A percentile compares a stretch with the other conserved stretches of the same genome.
Evolutionary conservation across 2,797 vertebrate genomes (phyloP).

Genomic region (Pterois miles): DNA sequence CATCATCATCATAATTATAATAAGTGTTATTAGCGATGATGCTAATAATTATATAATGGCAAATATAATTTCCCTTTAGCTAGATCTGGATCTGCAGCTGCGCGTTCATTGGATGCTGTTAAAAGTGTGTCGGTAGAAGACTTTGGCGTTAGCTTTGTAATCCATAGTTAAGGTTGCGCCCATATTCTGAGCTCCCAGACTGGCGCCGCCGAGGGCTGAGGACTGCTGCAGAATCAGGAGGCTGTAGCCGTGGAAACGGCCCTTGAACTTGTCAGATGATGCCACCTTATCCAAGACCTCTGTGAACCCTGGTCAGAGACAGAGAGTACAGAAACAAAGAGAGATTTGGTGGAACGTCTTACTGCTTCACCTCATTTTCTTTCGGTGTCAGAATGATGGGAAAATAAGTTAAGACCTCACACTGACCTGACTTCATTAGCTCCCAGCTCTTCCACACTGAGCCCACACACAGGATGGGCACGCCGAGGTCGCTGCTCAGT

Average conservation of each 20-base stretch:
- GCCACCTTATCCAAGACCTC: constrained; percentile 75
- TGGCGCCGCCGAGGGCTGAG: constrained; percentile 89
- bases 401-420: rapidly evolving
- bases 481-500: constrained; percentile 81
- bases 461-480: constrained; percentile 92
- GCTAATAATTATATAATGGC: neutral
- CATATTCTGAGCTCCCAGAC: constrained; percentile 82
- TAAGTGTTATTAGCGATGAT: neutral
- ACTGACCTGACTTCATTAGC: constrained; percentile 85
- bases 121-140: constrained; percentile 89
- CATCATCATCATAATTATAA: neutral
- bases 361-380: neutral
- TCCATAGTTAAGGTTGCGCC: constrained; percentile 82
- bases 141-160: constrained; percentile 76
- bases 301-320: constrained; percentile 83
- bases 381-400: neutral
- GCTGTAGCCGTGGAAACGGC: constrained; percentile 85
- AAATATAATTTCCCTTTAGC: neutral
- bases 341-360: neutral
- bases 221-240: constrained; percentile 86
- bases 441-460: constrained; percentile 97
- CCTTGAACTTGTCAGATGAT: constrained; percentile 48
- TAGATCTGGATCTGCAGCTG: neutral
- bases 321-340: neutral
- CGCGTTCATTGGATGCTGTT: constrained; percentile 53